These are phyloP conservation scores for Pheosia tremula DNA, from an alignment of 2,888 invertebrate species.

Conservation along the genomic window DNA sequence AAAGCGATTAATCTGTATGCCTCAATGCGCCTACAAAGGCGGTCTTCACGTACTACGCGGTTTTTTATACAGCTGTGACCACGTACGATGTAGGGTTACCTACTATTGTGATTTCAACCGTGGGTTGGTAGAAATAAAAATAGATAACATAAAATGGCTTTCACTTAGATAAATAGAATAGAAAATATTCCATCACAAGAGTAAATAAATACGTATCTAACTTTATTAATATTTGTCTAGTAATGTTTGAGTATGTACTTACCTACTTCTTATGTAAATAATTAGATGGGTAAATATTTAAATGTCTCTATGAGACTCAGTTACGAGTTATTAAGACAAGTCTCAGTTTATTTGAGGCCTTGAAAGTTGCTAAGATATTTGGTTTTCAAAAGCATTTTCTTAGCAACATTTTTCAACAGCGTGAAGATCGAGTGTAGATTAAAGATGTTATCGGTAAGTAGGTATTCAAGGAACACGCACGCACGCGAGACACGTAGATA, in stretches of 20 bases:
- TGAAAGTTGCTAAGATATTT: neutral
- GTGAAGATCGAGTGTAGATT: slow-evolving; percentile 45
- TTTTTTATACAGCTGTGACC: slow-evolving; percentile 63
- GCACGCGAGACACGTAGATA: slow-evolving; percentile 40
- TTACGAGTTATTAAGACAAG: neutral
- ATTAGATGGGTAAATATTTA: neutral
- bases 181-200: neutral
- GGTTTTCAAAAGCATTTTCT: slow-evolving; percentile 9
- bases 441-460: slow-evolving; percentile 50
- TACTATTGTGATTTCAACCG: slow-evolving; percentile 60
- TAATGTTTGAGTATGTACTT: neutral
- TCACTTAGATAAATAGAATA: neutral
- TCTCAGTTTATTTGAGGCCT: neutral
- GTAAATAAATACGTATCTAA: neutral
- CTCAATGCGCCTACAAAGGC: slow-evolving; percentile 69
- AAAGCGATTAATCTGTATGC: slow-evolving; percentile 63
- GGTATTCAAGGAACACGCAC: slow-evolving; percentile 37
- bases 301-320: neutral
- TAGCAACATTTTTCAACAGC: slow-evolving; percentile 24
- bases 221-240: neutral
- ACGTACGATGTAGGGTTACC: slow-evolving; percentile 16
- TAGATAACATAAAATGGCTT: slow-evolving; percentile 11
- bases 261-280: neutral
- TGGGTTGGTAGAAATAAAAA: slow-evolving; percentile 43
- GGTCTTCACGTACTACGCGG: slow-evolving; percentile 32